These are phyloP conservation scores for Emmelina monodactyla DNA, from an alignment of 2,888 invertebrate species.

Conservation along the genomic window DNA sequence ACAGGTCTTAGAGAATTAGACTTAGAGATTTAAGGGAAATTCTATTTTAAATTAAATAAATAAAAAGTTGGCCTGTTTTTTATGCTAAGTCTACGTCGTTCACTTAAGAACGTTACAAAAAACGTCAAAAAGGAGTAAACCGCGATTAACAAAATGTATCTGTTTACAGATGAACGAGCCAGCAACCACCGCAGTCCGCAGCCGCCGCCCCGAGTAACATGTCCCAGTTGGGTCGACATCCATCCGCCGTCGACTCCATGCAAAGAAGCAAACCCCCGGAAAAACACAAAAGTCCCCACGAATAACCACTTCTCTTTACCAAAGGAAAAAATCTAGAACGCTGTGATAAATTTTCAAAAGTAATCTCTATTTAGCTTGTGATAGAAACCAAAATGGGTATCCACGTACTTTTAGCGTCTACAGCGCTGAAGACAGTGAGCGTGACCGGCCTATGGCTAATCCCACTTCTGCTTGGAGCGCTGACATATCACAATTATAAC, in stretches of 20 bases:
- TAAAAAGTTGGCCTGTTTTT: neutral
- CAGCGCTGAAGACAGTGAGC: slow-evolving; percentile 79
- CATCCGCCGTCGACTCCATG: slow-evolving; percentile 31
- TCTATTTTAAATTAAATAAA: neutral
- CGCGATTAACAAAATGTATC: too few relatives aligned
- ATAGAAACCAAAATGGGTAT: slow-evolving; percentile 68
- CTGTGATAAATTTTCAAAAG: slow-evolving; percentile 16
- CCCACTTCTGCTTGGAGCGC: slow-evolving; percentile 81
- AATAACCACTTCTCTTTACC: slow-evolving; percentile 21
- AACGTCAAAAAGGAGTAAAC: too few relatives aligned
- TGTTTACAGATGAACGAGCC: too few relatives aligned
- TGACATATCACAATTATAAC: slow-evolving; percentile 83
- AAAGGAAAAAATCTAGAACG: slow-evolving; percentile 18
- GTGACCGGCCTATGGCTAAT: slow-evolving; percentile 85
- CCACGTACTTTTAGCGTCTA: slow-evolving; percentile 77
- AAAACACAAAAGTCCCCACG: slow-evolving; percentile 23
- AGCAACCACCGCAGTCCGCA: neutral
- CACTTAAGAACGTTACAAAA: too few relatives aligned
- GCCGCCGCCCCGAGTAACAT: slow-evolving; percentile 29
- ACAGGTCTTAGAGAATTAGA: too few relatives aligned
- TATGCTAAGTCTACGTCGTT: too few relatives aligned
- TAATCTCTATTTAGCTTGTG: neutral
- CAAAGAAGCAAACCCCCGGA: slow-evolving; percentile 53
- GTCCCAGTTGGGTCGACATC: slow-evolving; percentile 30
- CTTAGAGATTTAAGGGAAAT: neutral